A percentile compares a stretch with the other conserved stretches of the same genome.
Evolutionary conservation across 2,797 vertebrate species (phyloP).

Genomic region (Botia kubotai): DNA sequence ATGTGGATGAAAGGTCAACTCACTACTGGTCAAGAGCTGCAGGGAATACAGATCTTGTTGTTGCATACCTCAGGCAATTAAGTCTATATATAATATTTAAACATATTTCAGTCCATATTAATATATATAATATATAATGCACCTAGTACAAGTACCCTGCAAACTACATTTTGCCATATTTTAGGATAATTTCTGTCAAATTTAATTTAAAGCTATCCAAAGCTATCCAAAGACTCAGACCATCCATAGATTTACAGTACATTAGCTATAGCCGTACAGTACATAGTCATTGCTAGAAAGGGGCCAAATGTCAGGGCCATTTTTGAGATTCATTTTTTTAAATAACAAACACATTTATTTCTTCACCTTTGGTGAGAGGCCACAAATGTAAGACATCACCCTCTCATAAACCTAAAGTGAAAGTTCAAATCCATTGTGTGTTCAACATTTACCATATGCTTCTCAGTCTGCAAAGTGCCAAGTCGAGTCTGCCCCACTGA

Average conservation of each 20-base stretch:
- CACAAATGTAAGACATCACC: conserved; percentile 22
- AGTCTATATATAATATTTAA: background rate
- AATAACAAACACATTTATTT: background rate
- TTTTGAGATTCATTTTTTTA: background rate
- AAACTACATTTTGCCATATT: too few relatives aligned
- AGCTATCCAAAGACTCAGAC: too few relatives aligned
- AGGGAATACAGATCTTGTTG: background rate
- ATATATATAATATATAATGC: too few relatives aligned
- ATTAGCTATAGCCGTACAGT: too few relatives aligned
- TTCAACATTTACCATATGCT: conserved; percentile 47
- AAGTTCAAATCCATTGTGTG: conserved; percentile 44
- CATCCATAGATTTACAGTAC: too few relatives aligned
- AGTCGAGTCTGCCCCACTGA: conserved; percentile 41
- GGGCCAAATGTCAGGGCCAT: too few relatives aligned
- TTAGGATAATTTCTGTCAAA: too few relatives aligned
- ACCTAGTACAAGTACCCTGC: too few relatives aligned
- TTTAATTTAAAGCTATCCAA: too few relatives aligned
- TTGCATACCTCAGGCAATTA: background rate
- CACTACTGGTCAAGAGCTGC: background rate
- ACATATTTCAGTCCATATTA: background rate
- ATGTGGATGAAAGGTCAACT: background rate
- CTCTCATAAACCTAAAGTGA: conserved; percentile 27
- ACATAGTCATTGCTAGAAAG: too few relatives aligned
- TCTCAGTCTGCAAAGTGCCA: conserved; percentile 15
- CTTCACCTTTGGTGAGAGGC: background rate